These are phyloP conservation scores for Phymanthus crucifer DNA, from an alignment of 92 coral and sea anemone genomes.

Conservation along the genomic window DNA sequence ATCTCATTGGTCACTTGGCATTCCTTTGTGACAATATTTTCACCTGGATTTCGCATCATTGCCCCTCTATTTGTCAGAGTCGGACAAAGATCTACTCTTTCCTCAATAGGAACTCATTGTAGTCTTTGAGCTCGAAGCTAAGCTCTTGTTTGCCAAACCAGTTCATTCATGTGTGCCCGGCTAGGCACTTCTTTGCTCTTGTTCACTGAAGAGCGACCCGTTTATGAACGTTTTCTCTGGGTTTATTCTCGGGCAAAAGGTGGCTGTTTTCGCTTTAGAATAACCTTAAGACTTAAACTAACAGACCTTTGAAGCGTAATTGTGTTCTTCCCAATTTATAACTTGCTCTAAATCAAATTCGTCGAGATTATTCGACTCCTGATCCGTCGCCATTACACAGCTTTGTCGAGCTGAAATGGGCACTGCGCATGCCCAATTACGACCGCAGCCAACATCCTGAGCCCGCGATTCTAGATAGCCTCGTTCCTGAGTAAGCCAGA, in stretches of 20 bases:
- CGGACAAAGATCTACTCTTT: conserved; percentile 35
- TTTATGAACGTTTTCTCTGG: conserved; percentile 23
- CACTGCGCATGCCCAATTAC: conserved; percentile 63
- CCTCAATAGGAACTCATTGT: conserved; percentile 28
- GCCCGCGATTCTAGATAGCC: conserved; percentile 80
- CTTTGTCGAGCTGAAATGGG: conserved; percentile 19
- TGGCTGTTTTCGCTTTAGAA: conserved; percentile 35
- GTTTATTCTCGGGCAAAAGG: conserved; percentile 53
- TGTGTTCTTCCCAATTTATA: conserved; percentile 99
- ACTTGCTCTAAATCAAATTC: conserved; percentile 99
- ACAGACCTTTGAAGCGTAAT: conserved; percentile 99
- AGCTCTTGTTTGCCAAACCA: conserved; percentile 7
- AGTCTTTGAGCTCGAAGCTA: conserved; percentile 31
- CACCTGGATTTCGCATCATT: conserved; percentile 23
- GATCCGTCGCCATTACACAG: conserved; percentile 93
- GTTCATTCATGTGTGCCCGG: conserved; percentile 20
- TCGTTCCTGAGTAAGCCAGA: conserved; percentile 57
- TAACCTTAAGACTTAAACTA: conserved; percentile 67
- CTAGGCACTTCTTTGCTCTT: conserved; percentile 27
- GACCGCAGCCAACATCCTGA: conserved; percentile 33
- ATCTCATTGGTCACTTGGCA: conserved; percentile 32
- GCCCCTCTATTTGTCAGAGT: conserved; percentile 13
- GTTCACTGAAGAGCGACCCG: conserved; percentile 30
- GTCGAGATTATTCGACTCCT: conserved; percentile 87
- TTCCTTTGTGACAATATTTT: conserved; percentile 35